Percentiles rank a stretch among this genome's conserved stretches.
Conservation (phyloP, 2,797 vertebrate species). For the Corythornis leucogaster region DNA sequence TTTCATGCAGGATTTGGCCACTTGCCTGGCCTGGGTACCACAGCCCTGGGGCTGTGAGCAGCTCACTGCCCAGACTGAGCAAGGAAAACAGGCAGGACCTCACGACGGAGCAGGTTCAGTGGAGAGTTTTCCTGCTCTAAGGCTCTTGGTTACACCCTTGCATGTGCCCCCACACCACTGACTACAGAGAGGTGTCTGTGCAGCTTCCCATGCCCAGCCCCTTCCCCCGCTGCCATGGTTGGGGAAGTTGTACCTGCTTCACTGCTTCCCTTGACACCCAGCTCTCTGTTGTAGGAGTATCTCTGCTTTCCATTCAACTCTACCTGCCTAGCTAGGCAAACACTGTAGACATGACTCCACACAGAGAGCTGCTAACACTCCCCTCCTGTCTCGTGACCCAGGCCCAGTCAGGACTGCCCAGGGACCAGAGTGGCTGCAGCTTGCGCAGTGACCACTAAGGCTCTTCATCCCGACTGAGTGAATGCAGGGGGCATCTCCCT, state of each 20-base stretch:
- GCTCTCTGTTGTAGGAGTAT: neutral
- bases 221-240: neutral
- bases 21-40: neutral
- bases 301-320: neutral
- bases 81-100: neutral
- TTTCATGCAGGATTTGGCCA: neutral
- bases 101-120: fast-evolving
- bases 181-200: neutral
- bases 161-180: neutral
- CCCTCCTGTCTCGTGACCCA: neutral
- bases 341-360: neutral
- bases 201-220: neutral
- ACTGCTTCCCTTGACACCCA: neutral
- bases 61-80: neutral
- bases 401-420: neutral
- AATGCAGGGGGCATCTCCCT: neutral
- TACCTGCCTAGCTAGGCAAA: neutral
- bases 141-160: neutral
- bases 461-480: neutral
- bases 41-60: neutral
- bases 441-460: neutral
- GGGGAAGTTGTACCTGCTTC: neutral
- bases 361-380: neutral
- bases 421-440: neutral
- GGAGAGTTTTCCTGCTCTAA: neutral